A percentile compares a stretch with the other conserved stretches of the same genome.
Evolutionary conservation across 2,888 invertebrate genomes (phyloP).

Genomic region (Rugalucina vietnamica): DNA sequence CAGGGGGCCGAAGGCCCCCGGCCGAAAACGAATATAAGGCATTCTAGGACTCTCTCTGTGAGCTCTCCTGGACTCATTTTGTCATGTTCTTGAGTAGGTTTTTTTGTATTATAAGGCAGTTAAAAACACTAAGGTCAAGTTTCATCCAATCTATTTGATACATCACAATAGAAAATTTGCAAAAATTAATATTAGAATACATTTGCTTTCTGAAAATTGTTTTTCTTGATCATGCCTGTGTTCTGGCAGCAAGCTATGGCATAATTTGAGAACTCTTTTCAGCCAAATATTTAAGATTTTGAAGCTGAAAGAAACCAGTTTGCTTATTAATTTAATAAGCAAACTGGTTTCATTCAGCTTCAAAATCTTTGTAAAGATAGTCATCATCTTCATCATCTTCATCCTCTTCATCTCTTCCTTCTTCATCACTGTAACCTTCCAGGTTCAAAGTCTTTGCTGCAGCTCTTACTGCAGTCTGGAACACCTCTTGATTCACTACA

Average conservation of each 20-base stretch:
- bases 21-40: neutral
- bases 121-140: too few relatives aligned
- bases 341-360: neutral
- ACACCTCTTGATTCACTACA: neutral
- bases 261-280: too few relatives aligned
- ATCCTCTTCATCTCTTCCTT: neutral
- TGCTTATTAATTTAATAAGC: too few relatives aligned
- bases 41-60: neutral
- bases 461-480: neutral
- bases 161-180: constrained; percentile 12
- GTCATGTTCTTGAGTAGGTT: too few relatives aligned
- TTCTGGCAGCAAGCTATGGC: too few relatives aligned
- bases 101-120: too few relatives aligned
- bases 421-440: neutral
- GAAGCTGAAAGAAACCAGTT: too few relatives aligned
- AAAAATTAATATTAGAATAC: too few relatives aligned
- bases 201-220: too few relatives aligned
- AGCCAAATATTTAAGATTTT: too few relatives aligned
- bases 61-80: constrained; percentile 2
- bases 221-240: too few relatives aligned
- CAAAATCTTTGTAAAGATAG: neutral
- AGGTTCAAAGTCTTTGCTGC: neutral
- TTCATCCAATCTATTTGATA: too few relatives aligned
- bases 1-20: neutral
- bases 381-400: neutral